phyloP scores from a whole-genome alignment of 2,797 vertebrate species.

The Iguana delicatissima region DNA sequence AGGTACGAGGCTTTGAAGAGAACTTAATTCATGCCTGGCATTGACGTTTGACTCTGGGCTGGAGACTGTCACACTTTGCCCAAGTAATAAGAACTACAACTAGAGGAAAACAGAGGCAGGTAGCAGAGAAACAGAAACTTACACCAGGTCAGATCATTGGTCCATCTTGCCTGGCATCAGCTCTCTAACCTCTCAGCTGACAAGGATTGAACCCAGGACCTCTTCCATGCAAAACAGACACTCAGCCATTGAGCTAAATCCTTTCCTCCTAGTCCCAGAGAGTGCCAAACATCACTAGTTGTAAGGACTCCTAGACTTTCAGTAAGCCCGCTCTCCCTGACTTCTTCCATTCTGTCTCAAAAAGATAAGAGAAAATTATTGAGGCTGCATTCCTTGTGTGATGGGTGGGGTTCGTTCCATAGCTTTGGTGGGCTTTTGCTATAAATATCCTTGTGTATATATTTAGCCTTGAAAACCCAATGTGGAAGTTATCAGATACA shows the following conservation, averaged over 20 bases:
- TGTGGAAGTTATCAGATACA: too few relatives aligned
- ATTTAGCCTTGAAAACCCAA: too few relatives aligned
- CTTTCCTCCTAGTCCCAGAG: neutral
- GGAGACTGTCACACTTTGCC: neutral
- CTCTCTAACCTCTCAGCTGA: neutral
- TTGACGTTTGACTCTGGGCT: slow-evolving; percentile 27
- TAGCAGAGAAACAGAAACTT: neutral
- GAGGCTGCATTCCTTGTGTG: neutral
- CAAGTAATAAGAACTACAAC: neutral
- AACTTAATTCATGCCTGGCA: neutral
- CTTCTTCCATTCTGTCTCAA: neutral
- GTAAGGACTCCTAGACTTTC: neutral
- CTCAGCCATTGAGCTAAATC: neutral
- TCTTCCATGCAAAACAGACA: neutral
- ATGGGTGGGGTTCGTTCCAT: neutral
- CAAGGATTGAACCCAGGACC: neutral
- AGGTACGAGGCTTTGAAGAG: slow-evolving; percentile 59
- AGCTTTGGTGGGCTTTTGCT: neutral
- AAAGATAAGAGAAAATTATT: too few relatives aligned
- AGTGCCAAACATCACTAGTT: neutral
- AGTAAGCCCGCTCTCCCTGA: too few relatives aligned
- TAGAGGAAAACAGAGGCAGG: neutral
- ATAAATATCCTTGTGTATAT: too few relatives aligned
- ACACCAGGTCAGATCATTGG: neutral
- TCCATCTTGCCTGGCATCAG: neutral